These are phyloP conservation scores for Pluvianellus socialis DNA, from an alignment of 2,113 vertebrate genomes.

Conservation along the genomic window DNA sequence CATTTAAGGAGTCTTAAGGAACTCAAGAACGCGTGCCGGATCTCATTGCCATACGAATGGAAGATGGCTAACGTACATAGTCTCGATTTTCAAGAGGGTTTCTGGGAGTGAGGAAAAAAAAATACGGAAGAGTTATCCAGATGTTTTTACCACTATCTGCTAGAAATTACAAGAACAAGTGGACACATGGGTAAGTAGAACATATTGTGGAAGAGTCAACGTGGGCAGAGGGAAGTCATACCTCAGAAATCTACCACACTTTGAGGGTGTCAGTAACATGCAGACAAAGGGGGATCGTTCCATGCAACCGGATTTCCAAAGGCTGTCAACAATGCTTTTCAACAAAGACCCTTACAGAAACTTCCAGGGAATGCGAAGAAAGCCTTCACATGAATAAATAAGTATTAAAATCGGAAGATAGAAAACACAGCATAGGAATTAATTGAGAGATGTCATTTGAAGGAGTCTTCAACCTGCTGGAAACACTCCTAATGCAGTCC, in stretches of 20 bases:
- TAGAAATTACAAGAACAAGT: background rate
- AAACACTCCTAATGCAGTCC: rapidly evolving
- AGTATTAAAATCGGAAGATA: background rate
- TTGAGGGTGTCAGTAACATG: background rate
- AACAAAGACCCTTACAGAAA: background rate
- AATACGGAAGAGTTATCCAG: background rate
- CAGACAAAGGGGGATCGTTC: background rate
- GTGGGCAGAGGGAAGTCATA: background rate
- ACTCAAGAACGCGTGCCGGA: background rate
- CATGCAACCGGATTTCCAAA: background rate
- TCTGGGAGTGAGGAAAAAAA: background rate
- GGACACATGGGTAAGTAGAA: background rate
- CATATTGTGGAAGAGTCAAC: background rate
- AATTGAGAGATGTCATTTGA: background rate
- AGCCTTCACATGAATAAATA: background rate
- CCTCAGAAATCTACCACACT: background rate
- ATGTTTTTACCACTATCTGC: background rate
- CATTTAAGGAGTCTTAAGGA: background rate
- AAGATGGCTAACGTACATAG: background rate
- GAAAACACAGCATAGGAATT: background rate
- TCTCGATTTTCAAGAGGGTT: background rate
- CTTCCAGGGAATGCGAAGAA: background rate
- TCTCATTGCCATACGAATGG: background rate
- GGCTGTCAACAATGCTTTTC: background rate
- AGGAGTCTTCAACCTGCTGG: background rate